Evolutionary conservation across 2,797 vertebrate genomes (phyloP).

Genomic region (Natrix natrix): DNA sequence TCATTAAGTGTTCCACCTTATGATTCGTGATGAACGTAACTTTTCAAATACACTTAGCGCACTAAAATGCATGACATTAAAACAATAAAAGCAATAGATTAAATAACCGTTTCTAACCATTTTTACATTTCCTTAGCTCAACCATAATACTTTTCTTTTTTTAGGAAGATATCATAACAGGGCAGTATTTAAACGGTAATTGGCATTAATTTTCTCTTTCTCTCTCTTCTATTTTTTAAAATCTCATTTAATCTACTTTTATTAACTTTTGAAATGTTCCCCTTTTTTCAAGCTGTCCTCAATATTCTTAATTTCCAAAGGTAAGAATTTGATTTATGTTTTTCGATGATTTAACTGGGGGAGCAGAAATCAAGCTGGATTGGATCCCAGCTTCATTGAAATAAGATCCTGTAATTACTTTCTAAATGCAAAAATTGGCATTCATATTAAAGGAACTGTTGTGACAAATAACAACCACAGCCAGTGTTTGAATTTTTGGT

Average conservation of each 20-base stretch:
- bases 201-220: neutral
- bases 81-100: neutral
- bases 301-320: constrained; percentile 77
- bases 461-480: neutral
- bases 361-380: neutral
- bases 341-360: neutral
- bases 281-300: constrained; percentile 70
- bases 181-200: constrained; percentile 79
- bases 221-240: constrained; percentile 1
- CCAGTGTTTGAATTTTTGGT: neutral
- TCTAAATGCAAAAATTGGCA: neutral
- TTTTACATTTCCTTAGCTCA: constrained; percentile 11
- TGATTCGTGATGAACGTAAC: too few relatives aligned
- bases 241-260: constrained; percentile 24
- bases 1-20: too few relatives aligned
- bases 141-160: constrained; percentile 45
- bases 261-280: constrained; percentile 59
- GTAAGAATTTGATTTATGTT: constrained; percentile 62
- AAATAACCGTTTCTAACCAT: neutral
- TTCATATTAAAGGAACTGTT: neutral
- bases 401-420: neutral
- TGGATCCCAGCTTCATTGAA: neutral
- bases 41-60: neutral
- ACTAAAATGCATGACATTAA: neutral
- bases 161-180: constrained; percentile 76